Percentiles rank a stretch among this genome's conserved stretches.
phyloP scores from a whole-genome alignment of 1,140 invertebrate species.

The Globodera rostochiensis region DNA sequence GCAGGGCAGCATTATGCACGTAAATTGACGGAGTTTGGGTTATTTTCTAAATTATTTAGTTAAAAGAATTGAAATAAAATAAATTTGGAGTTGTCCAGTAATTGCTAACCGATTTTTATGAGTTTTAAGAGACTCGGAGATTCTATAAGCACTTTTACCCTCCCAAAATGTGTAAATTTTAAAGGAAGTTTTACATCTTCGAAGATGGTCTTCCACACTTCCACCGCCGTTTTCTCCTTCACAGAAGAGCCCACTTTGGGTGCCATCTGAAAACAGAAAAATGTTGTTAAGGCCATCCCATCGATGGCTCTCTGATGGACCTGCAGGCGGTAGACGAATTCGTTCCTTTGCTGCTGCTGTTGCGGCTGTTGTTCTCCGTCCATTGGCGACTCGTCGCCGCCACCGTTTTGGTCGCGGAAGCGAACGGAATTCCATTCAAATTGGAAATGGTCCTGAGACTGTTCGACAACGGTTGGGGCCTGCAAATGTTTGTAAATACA shows the following conservation, averaged over 20 bases:
- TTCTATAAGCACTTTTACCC: no score
- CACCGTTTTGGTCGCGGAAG: slow-evolving; percentile 5
- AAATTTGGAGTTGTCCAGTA: no score
- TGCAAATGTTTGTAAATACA: neutral
- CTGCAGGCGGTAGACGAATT: slow-evolving; percentile 50
- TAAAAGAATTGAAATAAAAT: neutral
- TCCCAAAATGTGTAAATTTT: neutral
- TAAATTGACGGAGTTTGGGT: slow-evolving; percentile 4
- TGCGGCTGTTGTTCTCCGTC: slow-evolving; percentile 9
- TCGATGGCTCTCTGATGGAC: slow-evolving; percentile 25
- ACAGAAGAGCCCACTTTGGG: slow-evolving; percentile 40
- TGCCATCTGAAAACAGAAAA: slow-evolving; percentile 27
- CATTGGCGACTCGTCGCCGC: slow-evolving; percentile 7
- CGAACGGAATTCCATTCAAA: slow-evolving; percentile 53
- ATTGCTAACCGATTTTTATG: no score
- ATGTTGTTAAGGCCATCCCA: neutral
- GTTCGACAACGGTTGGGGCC: slow-evolving; percentile 52
- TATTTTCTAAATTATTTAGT: neutral
- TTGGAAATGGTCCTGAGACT: slow-evolving; percentile 48
- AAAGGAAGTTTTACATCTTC: slow-evolving; percentile 40
- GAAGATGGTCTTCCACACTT: slow-evolving; percentile 57
- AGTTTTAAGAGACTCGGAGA: no score
- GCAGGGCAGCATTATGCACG: slow-evolving; percentile 31
- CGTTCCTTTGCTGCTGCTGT: neutral
- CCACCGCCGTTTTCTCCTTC: slow-evolving; percentile 38